Evolutionary conservation across 1,140 invertebrate genomes (phyloP), one percentile per base, ranked within the genome.

Genomic region (Zaprionus gabonicus): DNA sequence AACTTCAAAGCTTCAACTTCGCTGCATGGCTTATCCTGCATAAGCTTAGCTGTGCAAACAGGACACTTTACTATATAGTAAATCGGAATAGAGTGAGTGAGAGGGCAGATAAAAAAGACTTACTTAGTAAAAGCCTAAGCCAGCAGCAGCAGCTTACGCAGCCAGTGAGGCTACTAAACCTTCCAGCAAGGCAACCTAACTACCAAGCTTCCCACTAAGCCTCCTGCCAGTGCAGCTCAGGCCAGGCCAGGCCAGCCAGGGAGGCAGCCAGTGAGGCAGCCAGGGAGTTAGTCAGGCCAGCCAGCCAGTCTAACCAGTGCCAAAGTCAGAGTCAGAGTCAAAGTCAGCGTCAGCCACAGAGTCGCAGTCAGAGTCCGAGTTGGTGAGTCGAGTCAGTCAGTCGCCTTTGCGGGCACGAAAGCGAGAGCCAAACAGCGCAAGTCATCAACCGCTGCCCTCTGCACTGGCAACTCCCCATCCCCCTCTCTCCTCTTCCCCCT

Each of bases 231-330:
- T 34, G 31, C 9, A 46, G 41, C 41, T 1, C 41, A n/a, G n/a
- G 7, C n/a, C 41, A n/a, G n/a, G 7, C n/a, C 41, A 41, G 38
- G 38, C 41, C 41, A 46, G 41, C 6, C 41, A 17, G 38, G 15
- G 5, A 17, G 36, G 51, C n/a, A 41, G 51, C 2, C 41, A 44
- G 41, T 6, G 6, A 36, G 34, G 27, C 51, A 31, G 28, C 0
- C 41, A 44, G 41, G 5, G n/a, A 46, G 41, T 38, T 38, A 38
- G 36, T 15, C 36, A 38, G 36, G 27, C 27, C 78, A 85, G 82
- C 63, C 82, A 87, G 80, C 80, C 84, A 87, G 83, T 87, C 83
- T 68, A 74, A 78, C 76, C 75, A 78, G 71, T 78, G 53, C 71
- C 73, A 76, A 76, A 76, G 73, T 76, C 73, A 76, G 70, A 76